Evolutionary conservation across 2,888 invertebrate species (phyloP).

Genomic region (Encarsia formosa): DNA sequence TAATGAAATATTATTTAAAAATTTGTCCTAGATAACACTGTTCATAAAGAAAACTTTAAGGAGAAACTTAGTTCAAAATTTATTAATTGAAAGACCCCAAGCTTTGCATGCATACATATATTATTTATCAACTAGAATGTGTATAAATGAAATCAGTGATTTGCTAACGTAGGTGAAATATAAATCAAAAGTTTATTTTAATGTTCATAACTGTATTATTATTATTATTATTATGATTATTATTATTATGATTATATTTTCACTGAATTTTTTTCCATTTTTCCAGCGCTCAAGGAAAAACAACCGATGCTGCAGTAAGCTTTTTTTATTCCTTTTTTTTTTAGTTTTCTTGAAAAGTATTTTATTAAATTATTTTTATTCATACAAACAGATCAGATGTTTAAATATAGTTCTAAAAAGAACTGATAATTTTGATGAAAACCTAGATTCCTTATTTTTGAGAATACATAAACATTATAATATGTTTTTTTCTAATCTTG

Average conservation of each 20-base stretch:
- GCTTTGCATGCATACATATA: slow-evolving; percentile 73
- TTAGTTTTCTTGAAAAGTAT: slow-evolving; percentile 6
- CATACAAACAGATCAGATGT: slow-evolving; percentile 41
- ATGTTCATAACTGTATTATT: slow-evolving; percentile 2
- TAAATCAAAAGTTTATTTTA: slow-evolving; percentile 15
- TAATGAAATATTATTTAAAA: slow-evolving; percentile 4
- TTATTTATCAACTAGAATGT: slow-evolving; percentile 66
- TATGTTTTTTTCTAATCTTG: slow-evolving; percentile 42
- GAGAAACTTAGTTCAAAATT: slow-evolving; percentile 64
- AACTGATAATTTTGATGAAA: slow-evolving; percentile 39
- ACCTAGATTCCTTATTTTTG: slow-evolving; percentile 33
- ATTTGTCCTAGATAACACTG: slow-evolving; percentile 61
- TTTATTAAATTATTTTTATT: slow-evolving; percentile 2
- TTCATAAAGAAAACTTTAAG: slow-evolving; percentile 74
- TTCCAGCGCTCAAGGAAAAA: slow-evolving; percentile 63
- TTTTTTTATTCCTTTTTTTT: slow-evolving; percentile 26
- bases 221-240: slow-evolving; percentile 2
- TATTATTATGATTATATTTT: too few species aligned
- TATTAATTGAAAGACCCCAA: slow-evolving; percentile 65
- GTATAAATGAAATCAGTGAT: slow-evolving; percentile 66
- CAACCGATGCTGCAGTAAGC: slow-evolving; percentile 66
- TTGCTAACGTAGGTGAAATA: slow-evolving; percentile 63
- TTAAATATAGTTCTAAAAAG: slow-evolving; percentile 45
- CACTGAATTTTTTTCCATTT: too few species aligned
- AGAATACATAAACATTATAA: slow-evolving; percentile 44